Conservation (phyloP, 2,888 invertebrate species). For the Tiliacea citrago region DNA sequence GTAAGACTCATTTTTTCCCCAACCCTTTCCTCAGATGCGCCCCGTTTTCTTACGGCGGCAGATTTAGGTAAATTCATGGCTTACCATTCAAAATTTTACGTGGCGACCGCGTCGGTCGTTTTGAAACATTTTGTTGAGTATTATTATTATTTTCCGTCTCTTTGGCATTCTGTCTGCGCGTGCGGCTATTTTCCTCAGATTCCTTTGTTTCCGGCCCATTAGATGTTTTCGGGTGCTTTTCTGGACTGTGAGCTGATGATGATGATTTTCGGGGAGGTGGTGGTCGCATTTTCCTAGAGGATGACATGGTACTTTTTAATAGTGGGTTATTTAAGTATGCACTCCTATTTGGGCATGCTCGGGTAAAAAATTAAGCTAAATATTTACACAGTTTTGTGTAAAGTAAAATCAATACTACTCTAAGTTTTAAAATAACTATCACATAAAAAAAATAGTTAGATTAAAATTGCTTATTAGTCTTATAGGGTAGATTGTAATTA, state of each 20-base stretch:
- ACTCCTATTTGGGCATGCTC: not conserved
- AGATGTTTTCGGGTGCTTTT: slow-evolving; percentile 50
- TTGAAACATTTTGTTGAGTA: slow-evolving; percentile 20
- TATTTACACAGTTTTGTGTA: not conserved
- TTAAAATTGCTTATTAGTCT: not conserved
- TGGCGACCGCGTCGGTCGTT: slow-evolving; percentile 34
- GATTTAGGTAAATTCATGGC: not conserved
- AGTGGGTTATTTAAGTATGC: not conserved
- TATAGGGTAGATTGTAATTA: not conserved
- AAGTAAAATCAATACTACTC: not conserved
- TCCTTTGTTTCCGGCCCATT: slow-evolving; percentile 13
- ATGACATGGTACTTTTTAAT: not conserved
- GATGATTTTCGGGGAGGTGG: slow-evolving; percentile 62
- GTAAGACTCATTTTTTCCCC: not conserved
- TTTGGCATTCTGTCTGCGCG: slow-evolving; percentile 9
- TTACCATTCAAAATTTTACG: slow-evolving; percentile 57
- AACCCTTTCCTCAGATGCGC: not conserved
- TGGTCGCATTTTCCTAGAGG: slow-evolving; percentile 51
- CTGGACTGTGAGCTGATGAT: slow-evolving; percentile 43
- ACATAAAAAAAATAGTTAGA: not conserved
- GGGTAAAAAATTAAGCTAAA: not conserved
- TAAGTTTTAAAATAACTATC: not conserved
- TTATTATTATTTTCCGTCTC: slow-evolving; percentile 43
- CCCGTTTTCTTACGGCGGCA: not conserved
- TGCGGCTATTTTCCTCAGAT: slow-evolving; percentile 26